Percentiles rank a stretch among this genome's conserved stretches.
Conservation (phyloP, 1,140 invertebrate species). For the Drosophila pruinosa region DNA sequence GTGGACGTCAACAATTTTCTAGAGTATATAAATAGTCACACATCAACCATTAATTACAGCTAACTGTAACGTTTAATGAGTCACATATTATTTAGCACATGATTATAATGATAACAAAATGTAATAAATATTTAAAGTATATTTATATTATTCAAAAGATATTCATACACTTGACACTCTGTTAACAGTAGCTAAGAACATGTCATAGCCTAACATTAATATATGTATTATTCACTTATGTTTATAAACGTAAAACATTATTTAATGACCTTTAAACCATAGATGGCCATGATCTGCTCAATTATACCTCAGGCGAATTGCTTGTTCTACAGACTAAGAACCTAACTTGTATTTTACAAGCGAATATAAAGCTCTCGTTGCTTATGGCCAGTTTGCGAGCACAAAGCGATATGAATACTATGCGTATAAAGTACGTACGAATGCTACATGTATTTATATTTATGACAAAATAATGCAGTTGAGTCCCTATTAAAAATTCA, state of each 20-base stretch:
- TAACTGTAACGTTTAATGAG: neutral
- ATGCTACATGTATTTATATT: constrained; percentile 11
- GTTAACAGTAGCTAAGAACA: neutral
- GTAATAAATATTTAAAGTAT: neutral
- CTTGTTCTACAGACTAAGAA: neutral
- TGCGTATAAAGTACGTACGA: too few species aligned
- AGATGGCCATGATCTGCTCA: neutral
- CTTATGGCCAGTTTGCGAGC: neutral
- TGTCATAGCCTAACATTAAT: too few species aligned
- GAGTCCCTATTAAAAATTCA: constrained; percentile 1
- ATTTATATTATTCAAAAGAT: too few species aligned
- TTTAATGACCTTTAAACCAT: constrained; percentile 6
- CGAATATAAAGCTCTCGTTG: neutral
- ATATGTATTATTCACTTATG: neutral
- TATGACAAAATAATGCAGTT: constrained; percentile 9
- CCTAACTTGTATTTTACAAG: neutral
- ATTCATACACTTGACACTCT: too few species aligned
- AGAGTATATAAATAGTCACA: neutral
- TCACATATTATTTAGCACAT: neutral
- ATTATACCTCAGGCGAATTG: neutral
- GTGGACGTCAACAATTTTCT: neutral
- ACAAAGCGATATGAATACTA: too few species aligned
- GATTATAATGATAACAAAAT: neutral
- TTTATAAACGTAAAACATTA: constrained; percentile 2
- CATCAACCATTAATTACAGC: neutral